Base-by-base conservation (phyloP, 2,888 invertebrate species). In the Omphaloscelis lunosa region DNA sequence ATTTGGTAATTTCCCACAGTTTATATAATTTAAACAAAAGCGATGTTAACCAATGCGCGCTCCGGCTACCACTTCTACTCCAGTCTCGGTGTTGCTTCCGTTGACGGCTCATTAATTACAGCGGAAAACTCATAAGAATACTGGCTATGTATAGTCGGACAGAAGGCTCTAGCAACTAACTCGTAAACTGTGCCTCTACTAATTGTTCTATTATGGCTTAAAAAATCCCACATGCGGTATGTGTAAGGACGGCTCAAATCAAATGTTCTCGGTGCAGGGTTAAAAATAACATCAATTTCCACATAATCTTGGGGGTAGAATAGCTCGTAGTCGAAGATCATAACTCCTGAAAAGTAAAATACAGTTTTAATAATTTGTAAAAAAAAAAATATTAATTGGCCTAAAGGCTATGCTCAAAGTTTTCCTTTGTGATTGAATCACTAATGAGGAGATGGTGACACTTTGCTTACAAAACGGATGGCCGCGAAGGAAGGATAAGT, bases 241-340 rank as follows among this genome's bases (percentile, higher is more conserved):
- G 80, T 75, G 67, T 84, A 87, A 0, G 80, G 73, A 1, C 61
- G 59, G 1, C 3, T 17, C 23, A 81, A 76, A 45, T 80, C 56
- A 56, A 80, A 76, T 2, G 23, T 6, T 2, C 66, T 1, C 11
- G 7, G 12, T 0, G 48, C 8, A 2, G 59, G 29, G 4, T 20
- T 20, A 48, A 80, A 81, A n/a, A 81, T 62, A 0, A n/a, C 66
- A 15, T 62, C 34, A 2, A 67, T 6, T 0, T 70, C 27, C 5
- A 2, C 0, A 41, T 1, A 75, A 48, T 58, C 5, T 0, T 98
- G 95, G 0, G 98, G 97, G 92, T 98, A 98, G 90, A 98, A 98
- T 4, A 95, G 93, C 29, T 96, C 94, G 1, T 97, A 96, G 0
- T 97, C 96, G 86, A 96, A 97, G 0, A 98, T 97, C 67, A 61